phyloP scores from a whole-genome alignment of 2,113 vertebrate genomes.

The Burhinus bistriatus region DNA sequence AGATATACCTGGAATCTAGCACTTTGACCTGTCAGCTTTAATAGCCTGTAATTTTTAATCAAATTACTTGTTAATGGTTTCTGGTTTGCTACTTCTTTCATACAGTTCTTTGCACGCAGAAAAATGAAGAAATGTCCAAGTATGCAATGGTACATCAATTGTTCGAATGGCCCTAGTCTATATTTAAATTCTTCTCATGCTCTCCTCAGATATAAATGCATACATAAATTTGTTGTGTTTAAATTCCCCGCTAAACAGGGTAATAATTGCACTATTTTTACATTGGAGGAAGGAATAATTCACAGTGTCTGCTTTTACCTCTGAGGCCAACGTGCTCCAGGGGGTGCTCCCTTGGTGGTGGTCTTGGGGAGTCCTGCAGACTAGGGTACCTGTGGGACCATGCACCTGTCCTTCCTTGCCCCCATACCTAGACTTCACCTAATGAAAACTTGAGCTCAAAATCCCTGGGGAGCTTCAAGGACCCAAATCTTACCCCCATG shows the following conservation, averaged over 20 bases:
- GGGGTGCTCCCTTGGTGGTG: no score
- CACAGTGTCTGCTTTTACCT: not conserved
- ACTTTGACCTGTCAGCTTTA: not conserved
- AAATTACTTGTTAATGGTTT: conserved; percentile 9
- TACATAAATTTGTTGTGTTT: not conserved
- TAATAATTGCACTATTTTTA: not conserved
- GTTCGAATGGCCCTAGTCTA: not conserved
- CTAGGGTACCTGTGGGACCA: not conserved
- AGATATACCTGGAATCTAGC: not conserved
- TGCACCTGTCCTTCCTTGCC: not conserved
- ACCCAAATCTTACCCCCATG: not conserved
- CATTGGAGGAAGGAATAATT: not conserved
- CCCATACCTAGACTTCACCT: not conserved
- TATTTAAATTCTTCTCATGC: not conserved
- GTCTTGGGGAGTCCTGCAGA: not conserved
- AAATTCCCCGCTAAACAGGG: not conserved
- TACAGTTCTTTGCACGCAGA: not conserved
- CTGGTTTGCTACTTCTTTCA: not conserved
- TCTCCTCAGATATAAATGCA: not conserved
- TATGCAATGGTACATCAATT: not conserved
- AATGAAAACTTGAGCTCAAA: not conserved
- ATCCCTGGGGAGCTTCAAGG: not conserved
- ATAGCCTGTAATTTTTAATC: not conserved
- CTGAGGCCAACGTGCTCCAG: not conserved
- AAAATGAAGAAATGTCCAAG: not conserved